Evolutionary conservation across 2,888 invertebrate species (phyloP), one percentile per base, ranked within the genome.

Genomic region (Sympetrum striolatum): DNA sequence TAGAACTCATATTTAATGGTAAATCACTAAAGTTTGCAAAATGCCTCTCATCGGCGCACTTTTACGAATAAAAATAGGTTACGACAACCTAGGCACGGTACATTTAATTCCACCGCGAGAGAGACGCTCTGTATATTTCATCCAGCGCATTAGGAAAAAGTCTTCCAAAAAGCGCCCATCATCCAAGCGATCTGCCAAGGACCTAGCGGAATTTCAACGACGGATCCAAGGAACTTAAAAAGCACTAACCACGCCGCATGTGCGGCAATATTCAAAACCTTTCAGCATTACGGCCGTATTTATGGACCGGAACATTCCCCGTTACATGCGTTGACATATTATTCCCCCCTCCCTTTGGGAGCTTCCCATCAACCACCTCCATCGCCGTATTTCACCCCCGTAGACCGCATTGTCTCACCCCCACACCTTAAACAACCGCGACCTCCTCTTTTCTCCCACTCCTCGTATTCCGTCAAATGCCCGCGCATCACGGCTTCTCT

Each of bases 231-330:
- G 60, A 86, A 86, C 10, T n/a, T 60, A 58, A 86, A 86, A 86
- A 60, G 58, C 86, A 64, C 31, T 86, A 53, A 53, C 15, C 18
- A 73, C 86, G 60, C 60, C 86, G 82, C 82, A 82, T 82, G 82
- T 82, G 82, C 58, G 86, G 86, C 86, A 86, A 86, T 86, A 86
- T 86, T 86, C 86, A 86, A 86, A 86, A 58, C 86, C 86, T 86
- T 86, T 86, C 86, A 86, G 64, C 86, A 86, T 86, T 86, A 60
- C 86, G 86, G 86, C 86, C 86, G 86, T 60, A 58, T 86, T 86
- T 86, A 86, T 86, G 86, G 86, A 60, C 60, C 86, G 86, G 58
- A 86, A 86, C 86, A 86, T 86, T 86, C 60, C 22, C 58, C 64
- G 86, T 86, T 60, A 60, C 60, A 86, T 60, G 86, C 86, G 86